Evolutionary conservation across 2,113 vertebrate species (phyloP), one percentile per base, ranked within the genome.

Genomic region (Dryoscopus gambensis): DNA sequence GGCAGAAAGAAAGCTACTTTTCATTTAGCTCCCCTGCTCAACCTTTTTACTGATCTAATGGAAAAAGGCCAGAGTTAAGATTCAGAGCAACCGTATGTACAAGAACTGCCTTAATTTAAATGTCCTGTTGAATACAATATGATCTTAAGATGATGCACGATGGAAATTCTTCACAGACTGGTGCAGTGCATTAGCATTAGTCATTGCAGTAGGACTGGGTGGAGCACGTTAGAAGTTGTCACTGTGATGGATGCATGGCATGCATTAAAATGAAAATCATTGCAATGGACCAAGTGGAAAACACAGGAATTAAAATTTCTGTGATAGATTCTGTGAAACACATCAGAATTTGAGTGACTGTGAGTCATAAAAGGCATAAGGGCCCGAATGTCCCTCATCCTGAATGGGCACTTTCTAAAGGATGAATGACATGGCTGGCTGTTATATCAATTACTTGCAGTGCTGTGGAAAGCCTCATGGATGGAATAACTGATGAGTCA

Each of bases 151-250:
- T 90, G 85, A 95, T 92, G 55, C 79, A 84, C 75, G 73, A 89
- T 93, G 83, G 92, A 96, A 96, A 93, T 89, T 88, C 93, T 71
- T 96, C 57, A 39, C 77, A 75, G 90, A 37, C 47, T 93, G 64
- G 27, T 3, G 52, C 91, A 94, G 65, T 94, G 65, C 85, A 93
- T 96, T 96, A 95, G 79, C 92, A 84, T 95, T 68, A 94, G 76
- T 96, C 93, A 95, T 87, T 96, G 88, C 85, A 64, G 88, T 46
- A 84, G 55, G 85, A 60, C 52, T 44, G 64, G 83, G 88, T 86
- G 90, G 93, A 95, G 76, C 42, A 50, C 0, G 1, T 57, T 88
- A 56, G 78, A 64, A 94, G 46, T 77, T 6, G 0, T 78, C 63
- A 13, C 50, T 8, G 31, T 81, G 92, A 96, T 87, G 60, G 73